Conservation (phyloP, 2,888 invertebrate genomes). For the Diplolepis rosae region DNA sequence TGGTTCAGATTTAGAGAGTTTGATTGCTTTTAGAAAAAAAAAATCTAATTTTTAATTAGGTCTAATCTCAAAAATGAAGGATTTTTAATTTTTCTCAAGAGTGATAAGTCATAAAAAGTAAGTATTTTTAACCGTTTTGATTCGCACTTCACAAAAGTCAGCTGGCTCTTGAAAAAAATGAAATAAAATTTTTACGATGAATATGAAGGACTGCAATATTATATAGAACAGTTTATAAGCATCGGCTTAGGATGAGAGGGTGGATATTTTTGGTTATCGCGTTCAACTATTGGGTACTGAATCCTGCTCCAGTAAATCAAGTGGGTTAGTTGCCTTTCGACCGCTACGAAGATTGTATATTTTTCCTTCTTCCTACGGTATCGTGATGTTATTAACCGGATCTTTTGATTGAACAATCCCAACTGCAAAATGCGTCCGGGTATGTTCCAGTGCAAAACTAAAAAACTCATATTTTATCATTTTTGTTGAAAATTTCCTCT, state of each 20-base stretch:
- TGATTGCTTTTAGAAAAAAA: too few species aligned
- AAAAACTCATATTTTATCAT: not conserved
- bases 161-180: not conserved
- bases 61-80: not conserved
- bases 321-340: conserved; percentile 17
- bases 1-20: too few species aligned
- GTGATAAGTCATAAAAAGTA: not conserved
- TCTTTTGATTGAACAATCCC: not conserved
- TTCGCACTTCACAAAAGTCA: not conserved
- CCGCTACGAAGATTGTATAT: conserved; percentile 25
- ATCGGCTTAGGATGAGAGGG: conserved; percentile 40
- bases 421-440: conserved; percentile 11
- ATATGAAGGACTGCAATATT: conserved; percentile 22
- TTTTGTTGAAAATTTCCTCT: not conserved
- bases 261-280: conserved; percentile 54
- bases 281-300: conserved; percentile 34
- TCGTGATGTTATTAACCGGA: conserved; percentile 14
- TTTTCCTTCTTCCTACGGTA: not conserved
- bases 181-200: conserved; percentile 13
- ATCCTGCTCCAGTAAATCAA: conserved; percentile 28
- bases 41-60: too few species aligned
- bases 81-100: not conserved
- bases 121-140: conserved; percentile 2
- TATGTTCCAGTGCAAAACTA: conserved; percentile 2
- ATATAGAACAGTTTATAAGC: conserved; percentile 17